phyloP scores from a whole-genome alignment of 2,113 vertebrate genomes.

The Amphiprion ocellaris region DNA sequence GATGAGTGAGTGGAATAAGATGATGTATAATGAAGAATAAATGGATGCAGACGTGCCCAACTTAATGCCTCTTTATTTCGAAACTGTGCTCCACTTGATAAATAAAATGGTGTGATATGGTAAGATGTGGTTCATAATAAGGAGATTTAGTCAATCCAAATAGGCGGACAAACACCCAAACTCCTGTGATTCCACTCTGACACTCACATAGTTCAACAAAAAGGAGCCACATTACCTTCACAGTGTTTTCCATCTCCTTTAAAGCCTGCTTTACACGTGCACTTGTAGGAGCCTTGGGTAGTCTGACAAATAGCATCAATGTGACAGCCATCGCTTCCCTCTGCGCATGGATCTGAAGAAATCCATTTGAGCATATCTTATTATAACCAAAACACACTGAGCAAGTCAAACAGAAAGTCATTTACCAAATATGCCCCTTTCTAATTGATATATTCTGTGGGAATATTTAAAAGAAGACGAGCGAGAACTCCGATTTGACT shows the following conservation, averaged over 20 bases:
- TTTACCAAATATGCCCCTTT: background rate
- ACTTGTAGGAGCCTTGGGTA: conserved; percentile 92
- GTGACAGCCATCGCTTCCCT: conserved; percentile 94
- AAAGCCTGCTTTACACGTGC: conserved; percentile 93
- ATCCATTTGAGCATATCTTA: conserved; percentile 28
- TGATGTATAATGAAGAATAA: background rate
- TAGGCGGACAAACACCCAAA: background rate
- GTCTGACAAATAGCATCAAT: conserved; percentile 95
- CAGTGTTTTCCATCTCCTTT: conserved; percentile 92
- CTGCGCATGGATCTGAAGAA: conserved; percentile 86
- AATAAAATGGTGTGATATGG: no score
- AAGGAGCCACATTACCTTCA: conserved; percentile 68
- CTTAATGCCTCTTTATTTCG: background rate
- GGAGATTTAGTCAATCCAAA: background rate
- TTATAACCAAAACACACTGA: conserved; percentile 10
- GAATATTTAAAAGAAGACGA: background rate
- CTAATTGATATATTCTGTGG: background rate
- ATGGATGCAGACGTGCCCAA: background rate
- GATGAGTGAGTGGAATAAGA: no score
- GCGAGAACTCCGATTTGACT: background rate
- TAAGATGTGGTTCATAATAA: background rate
- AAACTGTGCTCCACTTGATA: background rate
- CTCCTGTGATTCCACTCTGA: background rate
- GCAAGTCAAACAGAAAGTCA: background rate
- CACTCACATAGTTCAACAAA: background rate